Percentiles rank a stretch among this genome's conserved stretches.
Evolutionary conservation across 2,888 invertebrate genomes (phyloP).

Genomic region (Xiphydria camelus): DNA sequence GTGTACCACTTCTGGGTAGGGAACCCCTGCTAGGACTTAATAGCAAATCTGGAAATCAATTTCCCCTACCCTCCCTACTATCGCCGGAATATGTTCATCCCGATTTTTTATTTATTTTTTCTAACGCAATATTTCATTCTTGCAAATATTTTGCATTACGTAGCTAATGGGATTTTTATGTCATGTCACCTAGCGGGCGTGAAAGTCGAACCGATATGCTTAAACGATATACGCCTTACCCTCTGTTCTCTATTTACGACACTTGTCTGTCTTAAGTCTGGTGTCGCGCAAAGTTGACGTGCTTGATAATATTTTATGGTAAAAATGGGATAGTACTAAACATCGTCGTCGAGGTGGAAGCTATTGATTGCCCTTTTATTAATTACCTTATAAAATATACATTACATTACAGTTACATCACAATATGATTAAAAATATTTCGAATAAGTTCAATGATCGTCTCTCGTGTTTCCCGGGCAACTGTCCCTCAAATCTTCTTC

Average conservation of each 20-base stretch:
- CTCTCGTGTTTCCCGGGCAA: conserved; percentile 70
- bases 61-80: conserved; percentile 19
- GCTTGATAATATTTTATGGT: too few species aligned
- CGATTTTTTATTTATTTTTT: conserved; percentile 5
- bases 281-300: too few species aligned
- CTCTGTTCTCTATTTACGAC: too few species aligned
- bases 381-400: too few species aligned
- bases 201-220: not conserved
- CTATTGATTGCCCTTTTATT: too few species aligned
- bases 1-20: conserved; percentile 32
- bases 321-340: too few species aligned
- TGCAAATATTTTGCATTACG: conserved; percentile 38
- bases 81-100: not conserved
- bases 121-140: conserved; percentile 12
- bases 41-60: conserved; percentile 32
- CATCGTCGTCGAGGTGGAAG: too few species aligned
- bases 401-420: too few species aligned
- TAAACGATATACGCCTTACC: too few species aligned
- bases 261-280: too few species aligned
- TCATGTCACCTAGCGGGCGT: conserved; percentile 19
- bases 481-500: conserved; percentile 63
- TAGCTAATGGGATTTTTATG: conserved; percentile 42
- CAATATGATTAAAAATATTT: too few species aligned
- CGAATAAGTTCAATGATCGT: conserved; percentile 61
- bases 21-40: conserved; percentile 46